Evolutionary conservation across 2,113 vertebrate species (phyloP).

Genomic region (Podocnemis expansa): DNA sequence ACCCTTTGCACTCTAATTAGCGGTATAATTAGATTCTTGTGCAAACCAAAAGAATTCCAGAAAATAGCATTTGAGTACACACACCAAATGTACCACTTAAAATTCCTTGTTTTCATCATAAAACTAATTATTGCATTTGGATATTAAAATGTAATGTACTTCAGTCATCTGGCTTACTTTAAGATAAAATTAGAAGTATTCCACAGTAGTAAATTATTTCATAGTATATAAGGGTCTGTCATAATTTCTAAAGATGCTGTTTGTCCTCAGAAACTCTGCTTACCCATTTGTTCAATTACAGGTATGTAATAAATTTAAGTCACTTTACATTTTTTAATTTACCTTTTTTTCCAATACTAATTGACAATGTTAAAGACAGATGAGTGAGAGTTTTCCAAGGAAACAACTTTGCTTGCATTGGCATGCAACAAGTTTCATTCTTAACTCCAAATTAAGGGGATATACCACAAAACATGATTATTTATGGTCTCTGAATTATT

Average conservation of each 20-base stretch:
- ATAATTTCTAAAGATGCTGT: not conserved
- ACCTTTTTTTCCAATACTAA: not conserved
- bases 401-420: not conserved
- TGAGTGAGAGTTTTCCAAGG: not conserved
- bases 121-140: not conserved
- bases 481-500: not conserved
- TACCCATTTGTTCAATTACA: not conserved
- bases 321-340: not conserved
- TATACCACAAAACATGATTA: not conserved
- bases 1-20: not conserved
- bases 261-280: not conserved
- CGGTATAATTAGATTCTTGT: not conserved
- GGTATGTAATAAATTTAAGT: not conserved
- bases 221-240: not conserved
- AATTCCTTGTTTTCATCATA: not conserved
- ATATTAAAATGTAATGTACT: not conserved
- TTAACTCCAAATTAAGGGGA: not conserved
- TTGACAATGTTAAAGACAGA: not conserved
- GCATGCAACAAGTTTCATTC: not conserved
- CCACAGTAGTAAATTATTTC: not conserved
- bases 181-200: not conserved
- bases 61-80: not conserved
- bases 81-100: conserved; percentile 23
- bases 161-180: not conserved
- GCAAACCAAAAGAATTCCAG: not conserved